Conservation (phyloP, 1,140 invertebrate genomes). For the Tetramorium simillimum region DNA sequence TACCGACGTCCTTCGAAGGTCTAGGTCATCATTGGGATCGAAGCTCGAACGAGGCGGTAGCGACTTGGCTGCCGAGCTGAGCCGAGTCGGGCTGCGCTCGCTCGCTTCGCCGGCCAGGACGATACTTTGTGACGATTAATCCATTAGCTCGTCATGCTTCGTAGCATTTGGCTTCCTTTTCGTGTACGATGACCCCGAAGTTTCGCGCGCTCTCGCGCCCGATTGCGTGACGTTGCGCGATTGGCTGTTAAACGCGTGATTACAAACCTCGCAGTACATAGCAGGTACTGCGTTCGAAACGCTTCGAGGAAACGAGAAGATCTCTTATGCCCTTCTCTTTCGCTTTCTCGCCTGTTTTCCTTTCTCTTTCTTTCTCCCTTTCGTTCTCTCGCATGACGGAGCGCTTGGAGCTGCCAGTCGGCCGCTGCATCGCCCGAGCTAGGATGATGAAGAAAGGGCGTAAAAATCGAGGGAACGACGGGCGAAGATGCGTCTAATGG, state of each 20-base stretch:
- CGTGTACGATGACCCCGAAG: conserved; percentile 41
- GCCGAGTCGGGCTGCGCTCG: conserved; percentile 1
- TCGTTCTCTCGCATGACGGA: conserved; percentile 35
- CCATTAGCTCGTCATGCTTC: conserved; percentile 75
- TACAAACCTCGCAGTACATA: conserved; percentile 72
- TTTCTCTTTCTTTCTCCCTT: not conserved
- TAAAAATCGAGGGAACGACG: conserved; percentile 57
- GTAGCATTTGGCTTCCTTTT: conserved; percentile 67
- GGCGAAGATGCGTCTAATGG: conserved; percentile 25
- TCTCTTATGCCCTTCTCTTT: conserved; percentile 7
- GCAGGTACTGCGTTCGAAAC: conserved; percentile 56
- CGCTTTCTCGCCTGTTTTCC: not conserved
- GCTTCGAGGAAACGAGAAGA: conserved; percentile 75
- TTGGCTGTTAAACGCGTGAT: conserved; percentile 78
- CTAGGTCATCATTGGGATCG: conserved; percentile 70
- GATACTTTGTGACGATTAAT: conserved; percentile 75
- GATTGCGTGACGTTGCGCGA: conserved; percentile 77
- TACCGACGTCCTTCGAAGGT: conserved; percentile 70
- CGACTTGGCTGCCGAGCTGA: not conserved
- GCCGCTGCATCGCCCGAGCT: conserved; percentile 25
- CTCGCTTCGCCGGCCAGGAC: conserved; percentile 25
- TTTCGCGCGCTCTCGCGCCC: conserved; percentile 59
- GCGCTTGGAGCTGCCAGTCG: conserved; percentile 21
- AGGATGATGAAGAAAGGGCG: conserved; percentile 49
- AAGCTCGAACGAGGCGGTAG: not conserved